phyloP scores from a whole-genome alignment of 2,888 invertebrate genomes.

The Ectemnius continuus region DNA sequence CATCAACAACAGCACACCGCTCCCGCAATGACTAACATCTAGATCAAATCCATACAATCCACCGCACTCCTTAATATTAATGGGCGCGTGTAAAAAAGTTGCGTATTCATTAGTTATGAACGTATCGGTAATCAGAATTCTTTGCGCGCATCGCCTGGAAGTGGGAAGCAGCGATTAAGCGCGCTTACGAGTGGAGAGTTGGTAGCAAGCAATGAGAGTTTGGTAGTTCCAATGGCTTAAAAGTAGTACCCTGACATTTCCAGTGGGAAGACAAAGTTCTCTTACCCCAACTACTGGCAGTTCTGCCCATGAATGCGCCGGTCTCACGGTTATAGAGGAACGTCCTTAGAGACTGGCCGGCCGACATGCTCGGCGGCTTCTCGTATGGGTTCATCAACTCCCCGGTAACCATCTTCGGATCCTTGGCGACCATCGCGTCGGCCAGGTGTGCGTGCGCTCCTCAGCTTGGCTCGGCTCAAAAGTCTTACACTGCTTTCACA shows the following conservation, averaged over 20 bases:
- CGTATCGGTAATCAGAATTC: neutral
- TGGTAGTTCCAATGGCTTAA: neutral
- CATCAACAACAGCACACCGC: slow-evolving; percentile 13
- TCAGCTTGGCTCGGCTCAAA: neutral
- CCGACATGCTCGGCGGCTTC: slow-evolving; percentile 77
- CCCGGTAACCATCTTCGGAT: slow-evolving; percentile 72
- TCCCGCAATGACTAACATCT: slow-evolving; percentile 1
- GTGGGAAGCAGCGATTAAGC: neutral
- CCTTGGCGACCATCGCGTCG: slow-evolving; percentile 80
- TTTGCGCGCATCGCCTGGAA: neutral
- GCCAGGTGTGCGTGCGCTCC: slow-evolving; percentile 5
- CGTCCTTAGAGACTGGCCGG: slow-evolving; percentile 72
- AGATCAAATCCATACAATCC: neutral
- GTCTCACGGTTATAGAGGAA: slow-evolving; percentile 82
- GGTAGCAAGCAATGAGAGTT: neutral
- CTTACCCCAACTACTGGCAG: slow-evolving; percentile 83
- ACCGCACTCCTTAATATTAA: neutral
- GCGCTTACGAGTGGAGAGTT: neutral
- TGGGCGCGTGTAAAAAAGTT: neutral
- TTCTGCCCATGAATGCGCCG: slow-evolving; percentile 82
- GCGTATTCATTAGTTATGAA: neutral
- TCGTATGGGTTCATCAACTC: slow-evolving; percentile 79
- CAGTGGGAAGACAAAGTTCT: neutral
- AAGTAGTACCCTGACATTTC: neutral
- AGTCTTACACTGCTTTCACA: neutral